These are phyloP conservation scores for Lethocerus indicus DNA, from an alignment of 1,140 invertebrate species.

Conservation along the genomic window DNA sequence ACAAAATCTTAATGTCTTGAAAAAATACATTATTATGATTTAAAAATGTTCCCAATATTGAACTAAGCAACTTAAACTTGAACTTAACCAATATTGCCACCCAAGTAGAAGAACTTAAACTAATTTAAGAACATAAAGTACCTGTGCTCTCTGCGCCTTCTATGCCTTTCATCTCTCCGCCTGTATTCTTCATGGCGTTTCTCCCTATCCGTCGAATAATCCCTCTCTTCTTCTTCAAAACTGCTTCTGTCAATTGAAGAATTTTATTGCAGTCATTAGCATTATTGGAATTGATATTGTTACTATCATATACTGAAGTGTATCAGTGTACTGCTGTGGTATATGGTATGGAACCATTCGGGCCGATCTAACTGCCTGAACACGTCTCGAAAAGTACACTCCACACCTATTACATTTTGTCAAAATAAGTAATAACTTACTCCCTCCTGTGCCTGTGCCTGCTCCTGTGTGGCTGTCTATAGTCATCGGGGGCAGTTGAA, in stretches of 20 bases:
- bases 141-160: conserved; percentile 15
- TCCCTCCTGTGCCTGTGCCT: conserved; percentile 14
- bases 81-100: too few relatives aligned
- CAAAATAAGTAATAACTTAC: conserved; percentile 12
- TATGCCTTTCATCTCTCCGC: conserved; percentile 11
- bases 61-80: background rate
- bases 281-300: too few relatives aligned
- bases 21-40: background rate
- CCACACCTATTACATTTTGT: too few relatives aligned
- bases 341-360: too few relatives aligned
- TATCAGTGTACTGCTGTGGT: too few relatives aligned
- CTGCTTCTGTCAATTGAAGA: conserved; percentile 14
- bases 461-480: conserved; percentile 17
- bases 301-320: too few relatives aligned
- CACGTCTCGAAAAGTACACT: too few relatives aligned
- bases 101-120: too few relatives aligned
- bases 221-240: conserved; percentile 17
- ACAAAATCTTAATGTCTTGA: conserved; percentile 9
- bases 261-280: too few relatives aligned
- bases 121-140: too few relatives aligned
- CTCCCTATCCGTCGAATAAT: conserved; percentile 16
- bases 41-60: background rate
- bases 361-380: too few relatives aligned
- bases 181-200: conserved; percentile 11
- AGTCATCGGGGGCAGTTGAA: conserved; percentile 18